Percentiles rank a stretch among this genome's conserved stretches.
Conservation (phyloP, 2,797 vertebrate genomes). For the Diplodus sargus region DNA sequence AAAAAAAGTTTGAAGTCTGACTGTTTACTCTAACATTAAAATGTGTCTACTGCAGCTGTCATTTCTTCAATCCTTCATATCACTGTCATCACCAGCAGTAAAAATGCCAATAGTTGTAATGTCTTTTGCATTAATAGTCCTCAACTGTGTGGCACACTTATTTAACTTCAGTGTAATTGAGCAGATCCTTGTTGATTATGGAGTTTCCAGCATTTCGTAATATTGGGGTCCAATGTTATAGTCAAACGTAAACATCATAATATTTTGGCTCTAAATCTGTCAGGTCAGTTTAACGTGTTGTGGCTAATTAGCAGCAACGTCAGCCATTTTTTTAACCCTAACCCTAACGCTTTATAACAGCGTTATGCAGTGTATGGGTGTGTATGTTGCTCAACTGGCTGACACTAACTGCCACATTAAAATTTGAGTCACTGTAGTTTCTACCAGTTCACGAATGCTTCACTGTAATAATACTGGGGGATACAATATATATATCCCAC, state of each 20-base stretch:
- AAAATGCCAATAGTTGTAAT: not conserved
- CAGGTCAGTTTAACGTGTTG: no score
- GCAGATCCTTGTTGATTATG: not conserved
- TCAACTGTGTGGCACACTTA: not conserved
- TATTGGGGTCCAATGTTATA: not conserved
- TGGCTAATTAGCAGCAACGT: not conserved
- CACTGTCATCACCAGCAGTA: conserved; percentile 4
- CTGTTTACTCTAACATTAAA: conserved; percentile 47
- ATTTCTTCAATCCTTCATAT: not conserved
- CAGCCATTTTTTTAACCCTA: not conserved
- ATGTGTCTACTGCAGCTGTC: conserved; percentile 3
- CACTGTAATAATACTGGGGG: not conserved
- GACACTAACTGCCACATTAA: not conserved
- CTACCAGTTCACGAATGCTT: not conserved
- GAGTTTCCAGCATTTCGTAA: not conserved
- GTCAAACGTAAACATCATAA: not conserved
- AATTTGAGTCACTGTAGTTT: not conserved
- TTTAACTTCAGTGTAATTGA: not conserved
- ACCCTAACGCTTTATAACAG: no score
- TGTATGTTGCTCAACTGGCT: not conserved
- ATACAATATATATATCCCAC: not conserved
- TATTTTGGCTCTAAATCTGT: not conserved
- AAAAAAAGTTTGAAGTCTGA: not conserved
- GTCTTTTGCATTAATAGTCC: not conserved
- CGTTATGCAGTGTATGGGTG: not conserved